A percentile compares a stretch with the other conserved stretches of the same genome.
Conservation (phyloP, 2,113 vertebrate genomes). For the Gallinago undulata region DNA sequence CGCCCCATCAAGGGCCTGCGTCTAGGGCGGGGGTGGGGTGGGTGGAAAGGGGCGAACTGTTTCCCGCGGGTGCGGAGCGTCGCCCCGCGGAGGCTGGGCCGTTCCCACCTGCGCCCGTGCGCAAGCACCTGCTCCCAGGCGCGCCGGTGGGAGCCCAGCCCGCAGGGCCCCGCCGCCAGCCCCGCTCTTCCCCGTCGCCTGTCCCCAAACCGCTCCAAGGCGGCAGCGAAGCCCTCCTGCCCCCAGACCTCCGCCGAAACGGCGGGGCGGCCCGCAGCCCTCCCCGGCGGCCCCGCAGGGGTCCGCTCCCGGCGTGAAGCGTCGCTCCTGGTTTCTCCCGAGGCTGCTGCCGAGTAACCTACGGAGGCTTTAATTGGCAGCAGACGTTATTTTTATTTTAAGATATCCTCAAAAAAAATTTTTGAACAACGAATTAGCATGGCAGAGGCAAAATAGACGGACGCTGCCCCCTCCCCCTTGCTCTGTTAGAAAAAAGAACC, state of each 20-base stretch:
- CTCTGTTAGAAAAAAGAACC: not conserved
- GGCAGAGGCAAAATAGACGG: not conserved
- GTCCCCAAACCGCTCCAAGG: not conserved
- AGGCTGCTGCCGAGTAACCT: not conserved
- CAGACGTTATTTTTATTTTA: constrained; percentile 14
- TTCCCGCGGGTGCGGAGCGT: not conserved
- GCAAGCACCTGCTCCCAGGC: constrained; percentile 25
- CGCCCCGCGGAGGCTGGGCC: not conserved
- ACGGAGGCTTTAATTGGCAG: not conserved
- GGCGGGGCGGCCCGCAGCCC: not conserved
- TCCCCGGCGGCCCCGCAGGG: not conserved
- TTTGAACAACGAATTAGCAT: not conserved
- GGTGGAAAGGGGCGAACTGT: not conserved
- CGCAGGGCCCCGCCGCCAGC: not conserved
- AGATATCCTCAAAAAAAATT: not conserved
- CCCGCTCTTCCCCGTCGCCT: not conserved
- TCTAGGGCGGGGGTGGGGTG: not conserved
- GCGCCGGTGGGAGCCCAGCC: not conserved
- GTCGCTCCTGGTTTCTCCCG: not conserved
- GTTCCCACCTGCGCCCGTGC: not conserved
- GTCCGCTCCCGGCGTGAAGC: not conserved
- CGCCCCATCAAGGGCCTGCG: too few species aligned
- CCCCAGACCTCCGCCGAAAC: not conserved
- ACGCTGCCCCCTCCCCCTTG: not conserved
- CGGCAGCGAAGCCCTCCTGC: not conserved